Evolutionary conservation across 2,888 invertebrate species (phyloP).

Genomic region (Latheticus oryzae): DNA sequence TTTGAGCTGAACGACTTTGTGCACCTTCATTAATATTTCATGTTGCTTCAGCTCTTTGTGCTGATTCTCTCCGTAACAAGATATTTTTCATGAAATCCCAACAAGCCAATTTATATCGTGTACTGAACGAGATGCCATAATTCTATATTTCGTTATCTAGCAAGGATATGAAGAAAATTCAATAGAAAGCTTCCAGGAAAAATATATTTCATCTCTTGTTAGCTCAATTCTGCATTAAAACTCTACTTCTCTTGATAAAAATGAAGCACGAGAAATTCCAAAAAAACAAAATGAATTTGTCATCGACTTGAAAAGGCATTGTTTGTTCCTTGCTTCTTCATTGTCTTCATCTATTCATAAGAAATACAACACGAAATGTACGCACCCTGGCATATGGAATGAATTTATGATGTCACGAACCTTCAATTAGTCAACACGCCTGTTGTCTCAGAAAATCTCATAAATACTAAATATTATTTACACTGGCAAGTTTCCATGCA

Average conservation of each 20-base stretch:
- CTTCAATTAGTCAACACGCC: constrained; percentile 39
- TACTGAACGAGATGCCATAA: constrained; percentile 32
- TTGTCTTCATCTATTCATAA: no score
- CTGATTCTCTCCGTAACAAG: constrained; percentile 36
- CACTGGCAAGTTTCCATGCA: constrained; percentile 36
- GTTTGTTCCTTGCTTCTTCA: no score
- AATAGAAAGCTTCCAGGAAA: constrained; percentile 18
- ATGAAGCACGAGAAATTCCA: no score
- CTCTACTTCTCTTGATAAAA: no score
- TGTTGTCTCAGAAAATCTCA: constrained; percentile 37
- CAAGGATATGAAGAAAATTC: constrained; percentile 29
- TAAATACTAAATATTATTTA: constrained; percentile 43
- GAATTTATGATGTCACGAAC: constrained; percentile 39
- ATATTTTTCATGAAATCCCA: constrained; percentile 33
- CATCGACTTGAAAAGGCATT: no score
- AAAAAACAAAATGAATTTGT: no score
- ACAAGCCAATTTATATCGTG: constrained; percentile 35
- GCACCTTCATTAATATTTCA: constrained; percentile 28
- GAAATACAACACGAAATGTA: constrained; percentile 23
- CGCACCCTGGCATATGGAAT: constrained; percentile 27
- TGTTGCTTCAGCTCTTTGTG: constrained; percentile 29
- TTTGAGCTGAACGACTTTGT: no score
- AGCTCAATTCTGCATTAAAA: constrained; percentile 20
- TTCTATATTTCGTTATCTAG: constrained; percentile 20
- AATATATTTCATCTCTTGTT: constrained; percentile 9